Percentiles rank a stretch among this genome's conserved stretches.
Conservation (phyloP, 2,888 invertebrate genomes). For the Monopis laevigella region DNA sequence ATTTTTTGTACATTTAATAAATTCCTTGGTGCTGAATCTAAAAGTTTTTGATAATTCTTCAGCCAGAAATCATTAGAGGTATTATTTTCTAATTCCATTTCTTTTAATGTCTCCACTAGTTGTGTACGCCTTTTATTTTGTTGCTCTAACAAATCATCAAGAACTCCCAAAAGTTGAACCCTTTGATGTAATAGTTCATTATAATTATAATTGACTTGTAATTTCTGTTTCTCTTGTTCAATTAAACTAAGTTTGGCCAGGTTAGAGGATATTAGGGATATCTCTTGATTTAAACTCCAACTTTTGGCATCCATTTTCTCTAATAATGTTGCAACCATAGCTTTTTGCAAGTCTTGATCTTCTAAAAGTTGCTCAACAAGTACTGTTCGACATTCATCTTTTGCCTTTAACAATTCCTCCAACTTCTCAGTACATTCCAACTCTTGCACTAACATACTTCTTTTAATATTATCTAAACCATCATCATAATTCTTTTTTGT, state of each 20-base stretch:
- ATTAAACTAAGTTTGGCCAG: conserved; percentile 75
- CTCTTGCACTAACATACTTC: conserved; percentile 67
- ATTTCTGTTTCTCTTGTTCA: conserved; percentile 76
- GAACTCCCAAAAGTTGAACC: conserved; percentile 70
- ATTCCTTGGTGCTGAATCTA: conserved; percentile 78
- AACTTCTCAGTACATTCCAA: conserved; percentile 70
- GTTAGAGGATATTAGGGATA: conserved; percentile 76
- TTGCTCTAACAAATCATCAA: conserved; percentile 75
- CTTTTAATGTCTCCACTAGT: conserved; percentile 72
- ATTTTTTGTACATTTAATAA: conserved; percentile 68
- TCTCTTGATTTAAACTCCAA: conserved; percentile 81
- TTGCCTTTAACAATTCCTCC: conserved; percentile 66
- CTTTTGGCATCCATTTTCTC: conserved; percentile 78
- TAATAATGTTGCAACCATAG: conserved; percentile 74
- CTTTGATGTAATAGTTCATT: conserved; percentile 77
- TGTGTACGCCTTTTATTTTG: conserved; percentile 73
- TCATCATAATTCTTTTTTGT: conserved; percentile 72
- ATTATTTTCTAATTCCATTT: conserved; percentile 72
- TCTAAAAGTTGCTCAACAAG: conserved; percentile 70
- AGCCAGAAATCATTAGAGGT: conserved; percentile 74
- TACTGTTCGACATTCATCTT: conserved; percentile 69
- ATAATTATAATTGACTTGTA: conserved; percentile 73
- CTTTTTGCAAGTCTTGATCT: conserved; percentile 77
- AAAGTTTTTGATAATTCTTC: conserved; percentile 82
- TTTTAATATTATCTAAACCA: conserved; percentile 71